These are phyloP conservation scores for Noctilio leporinus DNA, from an alignment of 2,113 vertebrate genomes.

Conservation along the genomic window DNA sequence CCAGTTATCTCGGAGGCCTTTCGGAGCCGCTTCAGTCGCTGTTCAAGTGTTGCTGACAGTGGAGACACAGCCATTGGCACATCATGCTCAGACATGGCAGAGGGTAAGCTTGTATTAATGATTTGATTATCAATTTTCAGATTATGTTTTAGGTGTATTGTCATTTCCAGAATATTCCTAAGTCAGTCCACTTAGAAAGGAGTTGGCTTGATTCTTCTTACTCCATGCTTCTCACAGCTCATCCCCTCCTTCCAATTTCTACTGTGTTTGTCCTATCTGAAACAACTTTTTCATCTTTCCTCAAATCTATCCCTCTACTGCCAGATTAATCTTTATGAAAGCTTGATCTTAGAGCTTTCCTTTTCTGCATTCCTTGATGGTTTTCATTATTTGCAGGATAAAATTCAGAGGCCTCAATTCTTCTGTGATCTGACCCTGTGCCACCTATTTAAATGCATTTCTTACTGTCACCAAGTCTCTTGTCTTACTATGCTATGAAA, in stretches of 20 bases:
- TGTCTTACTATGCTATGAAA: not conserved
- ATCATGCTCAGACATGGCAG: constrained; percentile 86
- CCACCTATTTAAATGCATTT: not conserved
- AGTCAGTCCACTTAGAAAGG: not conserved
- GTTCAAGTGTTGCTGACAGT: constrained; percentile 81
- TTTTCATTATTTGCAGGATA: not conserved
- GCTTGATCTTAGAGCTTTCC: not conserved
- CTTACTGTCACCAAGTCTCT: not conserved
- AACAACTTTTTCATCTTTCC: not conserved
- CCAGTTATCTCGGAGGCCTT: constrained; percentile 84
- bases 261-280: not conserved
- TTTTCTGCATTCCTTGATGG: not conserved
- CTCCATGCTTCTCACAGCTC: not conserved
- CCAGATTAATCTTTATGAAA: constrained; percentile 24
- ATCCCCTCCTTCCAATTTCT: not conserved
- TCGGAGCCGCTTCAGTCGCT: constrained; percentile 83
- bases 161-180: constrained; percentile 22
- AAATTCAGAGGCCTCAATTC: not conserved
- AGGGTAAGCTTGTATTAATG: constrained; percentile 80
- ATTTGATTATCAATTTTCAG: not conserved
- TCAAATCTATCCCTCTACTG: constrained; percentile 7
- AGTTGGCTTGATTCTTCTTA: not conserved
- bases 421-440: not conserved
- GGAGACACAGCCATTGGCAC: constrained; percentile 85
- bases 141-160: not conserved